Evolutionary conservation across 2,113 vertebrate species (phyloP).

Genomic region (Entelurus aequoreus): DNA sequence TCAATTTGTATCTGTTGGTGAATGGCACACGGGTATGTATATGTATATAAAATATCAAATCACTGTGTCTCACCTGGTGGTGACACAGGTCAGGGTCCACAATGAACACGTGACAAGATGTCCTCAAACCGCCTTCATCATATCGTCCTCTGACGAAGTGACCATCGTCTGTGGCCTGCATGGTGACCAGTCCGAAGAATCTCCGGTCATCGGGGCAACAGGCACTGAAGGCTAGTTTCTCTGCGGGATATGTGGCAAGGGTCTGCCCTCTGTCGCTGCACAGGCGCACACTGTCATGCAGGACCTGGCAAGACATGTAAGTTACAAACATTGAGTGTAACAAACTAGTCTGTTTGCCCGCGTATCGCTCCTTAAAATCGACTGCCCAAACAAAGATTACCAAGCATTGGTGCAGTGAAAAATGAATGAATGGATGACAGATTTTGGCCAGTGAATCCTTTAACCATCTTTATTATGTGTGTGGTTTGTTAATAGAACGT

Average conservation of each 20-base stretch:
- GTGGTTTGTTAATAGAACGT: too few relatives aligned
- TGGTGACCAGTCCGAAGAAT: slow-evolving; percentile 94
- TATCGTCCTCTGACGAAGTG: slow-evolving; percentile 71
- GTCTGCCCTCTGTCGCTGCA: slow-evolving; percentile 80
- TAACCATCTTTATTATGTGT: too few relatives aligned
- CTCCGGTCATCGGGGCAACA: slow-evolving; percentile 91
- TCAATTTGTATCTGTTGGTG: neutral
- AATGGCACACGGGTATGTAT: neutral
- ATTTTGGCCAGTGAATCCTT: too few relatives aligned
- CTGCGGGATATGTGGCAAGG: slow-evolving; percentile 89
- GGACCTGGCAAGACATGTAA: slow-evolving; percentile 62
- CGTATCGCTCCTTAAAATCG: too few relatives aligned
- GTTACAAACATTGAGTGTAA: neutral
- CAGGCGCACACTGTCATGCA: slow-evolving; percentile 91
- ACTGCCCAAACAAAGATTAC: too few relatives aligned
- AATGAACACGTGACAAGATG: slow-evolving; percentile 96
- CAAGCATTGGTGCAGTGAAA: too few relatives aligned
- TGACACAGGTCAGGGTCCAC: slow-evolving; percentile 93
- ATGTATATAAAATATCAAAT: neutral
- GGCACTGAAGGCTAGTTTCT: slow-evolving; percentile 95
- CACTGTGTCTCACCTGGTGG: slow-evolving; percentile 70
- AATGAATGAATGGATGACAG: too few relatives aligned
- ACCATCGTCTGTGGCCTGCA: slow-evolving; percentile 81
- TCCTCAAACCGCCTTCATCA: slow-evolving; percentile 81
- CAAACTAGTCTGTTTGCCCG: too few relatives aligned